Evolutionary conservation across 2,113 vertebrate genomes (phyloP).

Genomic region (Lanius collurio): DNA sequence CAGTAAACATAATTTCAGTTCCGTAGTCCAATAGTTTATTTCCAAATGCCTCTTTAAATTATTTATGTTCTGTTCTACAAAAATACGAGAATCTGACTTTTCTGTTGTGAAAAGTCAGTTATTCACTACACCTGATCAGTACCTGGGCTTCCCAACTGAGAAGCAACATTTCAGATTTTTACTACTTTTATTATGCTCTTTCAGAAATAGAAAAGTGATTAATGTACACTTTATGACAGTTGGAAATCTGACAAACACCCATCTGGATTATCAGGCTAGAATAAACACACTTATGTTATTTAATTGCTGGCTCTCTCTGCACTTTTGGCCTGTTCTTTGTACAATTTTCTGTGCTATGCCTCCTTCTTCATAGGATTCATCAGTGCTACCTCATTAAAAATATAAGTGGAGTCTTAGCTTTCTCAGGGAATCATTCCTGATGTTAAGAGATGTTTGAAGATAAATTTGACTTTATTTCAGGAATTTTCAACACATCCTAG

Average conservation of each 20-base stretch:
- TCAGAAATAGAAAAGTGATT: background rate
- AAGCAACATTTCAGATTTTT: background rate
- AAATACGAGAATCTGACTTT: background rate
- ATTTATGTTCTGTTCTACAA: slow-evolving; percentile 4
- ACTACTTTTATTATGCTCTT: background rate
- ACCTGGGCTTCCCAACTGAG: background rate
- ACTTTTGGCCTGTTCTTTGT: background rate
- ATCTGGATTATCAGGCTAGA: background rate
- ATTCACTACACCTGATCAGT: background rate
- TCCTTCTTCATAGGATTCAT: background rate
- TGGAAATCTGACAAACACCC: background rate
- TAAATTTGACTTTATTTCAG: background rate
- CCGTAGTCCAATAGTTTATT: slow-evolving; percentile 22
- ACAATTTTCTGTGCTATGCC: background rate
- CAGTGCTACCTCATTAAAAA: background rate
- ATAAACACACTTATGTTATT: background rate
- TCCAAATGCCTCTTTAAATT: slow-evolving; percentile 15
- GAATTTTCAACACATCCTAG: background rate
- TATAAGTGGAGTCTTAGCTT: background rate
- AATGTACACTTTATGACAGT: background rate
- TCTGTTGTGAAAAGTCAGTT: background rate
- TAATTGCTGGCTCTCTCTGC: background rate
- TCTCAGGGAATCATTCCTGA: background rate
- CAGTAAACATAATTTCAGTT: background rate
- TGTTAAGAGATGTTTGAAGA: background rate